Base-by-base conservation (phyloP, 30 jellyfish, hydroid and myxozoan species). In the Cassiopea xamachana region DNA sequence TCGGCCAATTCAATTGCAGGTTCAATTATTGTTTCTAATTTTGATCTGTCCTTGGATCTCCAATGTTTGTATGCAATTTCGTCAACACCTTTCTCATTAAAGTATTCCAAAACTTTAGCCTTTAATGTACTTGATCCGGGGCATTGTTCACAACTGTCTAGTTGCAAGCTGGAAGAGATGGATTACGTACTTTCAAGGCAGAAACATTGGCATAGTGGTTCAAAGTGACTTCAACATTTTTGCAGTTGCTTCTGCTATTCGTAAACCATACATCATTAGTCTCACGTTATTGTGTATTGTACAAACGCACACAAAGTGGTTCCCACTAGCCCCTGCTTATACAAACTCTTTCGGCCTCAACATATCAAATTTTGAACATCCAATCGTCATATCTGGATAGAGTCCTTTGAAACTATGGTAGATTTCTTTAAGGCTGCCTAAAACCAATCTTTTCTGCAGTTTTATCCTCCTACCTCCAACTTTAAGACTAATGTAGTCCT, bases 221-320 rank as follows among this genome's bases (percentile, higher is more conserved):
- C 45, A 80, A 1, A 43, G 93, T 82, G 19, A 73, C 75, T 18
- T 50, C 93, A 44, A 69, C 93, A 0, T 89, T 46, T 27, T 64
- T n/a, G n/a, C 93, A 18, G 69, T 61, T 58, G 62, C 18, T 0
- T 39, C 9, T 50, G 45, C 92, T 92, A 88, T 78, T 67, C 9
- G 15, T 46, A 69, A 60, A 1, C 69, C 48, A 71, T 27, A 59
- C 89, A 85, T 70, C 95, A 91, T 85, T n/a, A 91, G 92, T 60
- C 85, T 85, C 16, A 85, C 88, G 67, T 86, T 91, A 46, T 85
- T 51, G 64, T 84, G 96, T 14, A 76, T n/a, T n/a, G 78, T 79
- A 46, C 97, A 91, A 2, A 91, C 97, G 77, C 92, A 91, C 7
- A 91, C 95, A 64, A 83, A 50, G 60, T 83, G 95, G 14, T 81